These are phyloP conservation scores for Hydropotes inermis DNA, from an alignment of 2,113 vertebrate species.

Conservation along the genomic window DNA sequence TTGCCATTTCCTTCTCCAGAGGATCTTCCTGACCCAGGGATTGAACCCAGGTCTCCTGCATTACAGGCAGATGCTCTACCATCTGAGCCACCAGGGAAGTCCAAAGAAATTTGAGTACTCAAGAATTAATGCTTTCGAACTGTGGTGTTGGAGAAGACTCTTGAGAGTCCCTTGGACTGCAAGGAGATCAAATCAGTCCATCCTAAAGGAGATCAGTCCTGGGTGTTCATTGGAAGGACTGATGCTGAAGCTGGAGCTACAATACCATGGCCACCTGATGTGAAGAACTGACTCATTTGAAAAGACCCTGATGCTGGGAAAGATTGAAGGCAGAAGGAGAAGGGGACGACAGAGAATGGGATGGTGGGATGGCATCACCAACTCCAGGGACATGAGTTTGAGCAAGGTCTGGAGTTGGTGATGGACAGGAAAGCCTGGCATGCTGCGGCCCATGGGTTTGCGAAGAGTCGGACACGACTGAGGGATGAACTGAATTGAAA, in stretches of 20 bases:
- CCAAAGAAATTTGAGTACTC: neutral
- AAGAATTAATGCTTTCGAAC: neutral
- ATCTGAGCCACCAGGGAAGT: too few relatives aligned
- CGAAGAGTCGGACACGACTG: neutral
- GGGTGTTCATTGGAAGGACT: neutral
- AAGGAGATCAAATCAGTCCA: neutral
- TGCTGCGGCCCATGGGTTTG: neutral
- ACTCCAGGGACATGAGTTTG: neutral
- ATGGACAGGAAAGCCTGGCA: neutral
- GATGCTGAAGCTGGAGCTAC: neutral
- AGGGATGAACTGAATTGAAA: neutral
- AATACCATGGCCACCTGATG: neutral
- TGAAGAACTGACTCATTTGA: neutral
- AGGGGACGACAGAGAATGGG: neutral
- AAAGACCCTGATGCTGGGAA: neutral
- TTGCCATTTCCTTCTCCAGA: too few relatives aligned
- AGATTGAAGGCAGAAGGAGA: neutral
- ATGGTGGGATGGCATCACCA: neutral
- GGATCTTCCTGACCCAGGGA: too few relatives aligned
- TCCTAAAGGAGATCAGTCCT: neutral
- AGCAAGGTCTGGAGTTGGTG: neutral
- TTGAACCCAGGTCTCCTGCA: too few relatives aligned
- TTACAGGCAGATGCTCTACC: too few relatives aligned
- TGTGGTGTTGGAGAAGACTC: neutral
- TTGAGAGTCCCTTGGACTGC: neutral